These are phyloP conservation scores for Nasonia giraulti DNA, from an alignment of 1,140 invertebrate species.

Conservation along the genomic window DNA sequence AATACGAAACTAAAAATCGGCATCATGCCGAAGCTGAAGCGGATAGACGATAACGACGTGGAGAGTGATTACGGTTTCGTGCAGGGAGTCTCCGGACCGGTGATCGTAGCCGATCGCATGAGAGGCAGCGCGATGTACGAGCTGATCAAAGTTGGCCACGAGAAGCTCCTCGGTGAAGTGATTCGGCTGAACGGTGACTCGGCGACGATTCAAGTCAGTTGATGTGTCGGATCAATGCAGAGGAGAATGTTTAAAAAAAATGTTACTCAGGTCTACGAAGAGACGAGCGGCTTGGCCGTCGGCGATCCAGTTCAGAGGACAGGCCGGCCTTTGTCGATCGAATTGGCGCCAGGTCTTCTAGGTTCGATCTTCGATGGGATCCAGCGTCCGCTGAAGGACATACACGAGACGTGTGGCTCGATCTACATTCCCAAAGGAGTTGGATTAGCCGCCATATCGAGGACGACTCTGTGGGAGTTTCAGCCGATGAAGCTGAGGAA, in stretches of 20 bases:
- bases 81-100: conserved; percentile 56
- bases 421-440: conserved; percentile 90
- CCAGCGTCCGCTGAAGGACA: conserved; percentile 84
- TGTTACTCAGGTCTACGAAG: conserved; percentile 82
- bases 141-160: conserved; percentile 83
- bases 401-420: conserved; percentile 80
- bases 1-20: neutral
- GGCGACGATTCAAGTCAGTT: conserved; percentile 62
- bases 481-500: conserved; percentile 78
- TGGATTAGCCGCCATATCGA: conserved; percentile 77
- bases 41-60: neutral
- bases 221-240: neutral
- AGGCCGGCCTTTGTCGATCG: conserved; percentile 88
- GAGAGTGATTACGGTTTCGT: conserved; percentile 41
- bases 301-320: conserved; percentile 89
- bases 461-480: conserved; percentile 83
- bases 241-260: neutral
- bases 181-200: conserved; percentile 81
- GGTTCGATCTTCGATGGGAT: conserved; percentile 90
- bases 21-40: conserved; percentile 23
- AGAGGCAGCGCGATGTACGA: conserved; percentile 77
- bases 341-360: conserved; percentile 89
- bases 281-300: conserved; percentile 90
- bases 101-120: conserved; percentile 67
- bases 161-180: conserved; percentile 84